These are phyloP conservation scores for Scelioninae gen. 1 DNA, from an alignment of 2,888 invertebrate species.

Conservation along the genomic window DNA sequence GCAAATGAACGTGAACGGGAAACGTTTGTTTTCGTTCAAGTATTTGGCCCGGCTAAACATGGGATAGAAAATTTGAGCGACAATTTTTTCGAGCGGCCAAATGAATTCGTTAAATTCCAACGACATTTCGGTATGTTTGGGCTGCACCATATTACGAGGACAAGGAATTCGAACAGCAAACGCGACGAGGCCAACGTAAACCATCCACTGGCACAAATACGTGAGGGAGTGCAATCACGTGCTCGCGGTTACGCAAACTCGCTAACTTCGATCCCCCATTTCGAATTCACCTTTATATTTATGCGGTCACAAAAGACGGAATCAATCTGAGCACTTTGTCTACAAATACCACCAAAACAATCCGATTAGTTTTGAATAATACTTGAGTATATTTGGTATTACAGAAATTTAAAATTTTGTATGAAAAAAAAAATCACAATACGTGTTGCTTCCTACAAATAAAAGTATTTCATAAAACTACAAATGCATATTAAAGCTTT, in stretches of 20 bases:
- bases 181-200: conserved; percentile 23
- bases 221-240: conserved; percentile 34
- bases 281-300: conserved; percentile 11
- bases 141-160: conserved; percentile 25
- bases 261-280: conserved; percentile 19
- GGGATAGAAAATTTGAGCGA: neutral
- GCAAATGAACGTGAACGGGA: conserved; percentile 32
- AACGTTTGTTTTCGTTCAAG: conserved; percentile 29
- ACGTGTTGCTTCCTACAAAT: too few species aligned
- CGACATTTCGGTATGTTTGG: conserved; percentile 37
- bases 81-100: conserved; percentile 3
- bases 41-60: conserved; percentile 15
- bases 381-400: too few species aligned
- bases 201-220: conserved; percentile 3
- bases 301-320: conserved; percentile 4
- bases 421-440: too few species aligned
- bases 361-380: neutral
- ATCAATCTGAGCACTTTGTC: conserved; percentile 4
- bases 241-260: conserved; percentile 39
- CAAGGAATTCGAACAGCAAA: conserved; percentile 38
- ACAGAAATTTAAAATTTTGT: too few species aligned
- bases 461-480: too few species aligned
- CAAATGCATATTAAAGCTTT: too few species aligned
- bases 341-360: neutral
- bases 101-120: conserved; percentile 44